Evolutionary conservation across 2,113 vertebrate species (phyloP).

Genomic region (Syngnathoides biaculeatus): DNA sequence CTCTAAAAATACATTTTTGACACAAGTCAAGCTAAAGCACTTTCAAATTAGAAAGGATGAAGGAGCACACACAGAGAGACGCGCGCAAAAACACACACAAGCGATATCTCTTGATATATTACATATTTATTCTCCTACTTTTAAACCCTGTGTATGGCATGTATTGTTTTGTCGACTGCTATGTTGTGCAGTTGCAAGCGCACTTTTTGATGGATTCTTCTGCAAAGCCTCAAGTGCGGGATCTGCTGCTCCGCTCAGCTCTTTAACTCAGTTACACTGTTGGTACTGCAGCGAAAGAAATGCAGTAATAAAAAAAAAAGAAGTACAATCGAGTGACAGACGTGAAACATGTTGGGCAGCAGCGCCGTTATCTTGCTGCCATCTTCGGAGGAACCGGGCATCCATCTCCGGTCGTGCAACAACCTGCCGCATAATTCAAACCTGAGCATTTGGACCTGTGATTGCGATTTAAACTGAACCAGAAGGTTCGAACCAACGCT

Average conservation of each 20-base stretch:
- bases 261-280: constrained; percentile 56
- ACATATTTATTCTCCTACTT: background rate
- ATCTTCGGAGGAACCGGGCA: constrained; percentile 58
- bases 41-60: constrained; percentile 12
- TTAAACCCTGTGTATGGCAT: constrained; percentile 1
- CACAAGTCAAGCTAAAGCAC: constrained; percentile 1
- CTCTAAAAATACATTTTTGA: constrained; percentile 6
- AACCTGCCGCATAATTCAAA: constrained; percentile 73
- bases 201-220: constrained; percentile 44
- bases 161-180: constrained; percentile 40
- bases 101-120: background rate
- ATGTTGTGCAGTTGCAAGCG: constrained; percentile 1
- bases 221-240: constrained; percentile 46
- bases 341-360: constrained; percentile 43
- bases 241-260: constrained; percentile 46
- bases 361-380: constrained; percentile 51
- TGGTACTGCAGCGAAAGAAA: constrained; percentile 61
- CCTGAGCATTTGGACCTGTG: constrained; percentile 67
- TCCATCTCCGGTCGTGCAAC: constrained; percentile 65
- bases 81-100: background rate
- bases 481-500: constrained; percentile 46
- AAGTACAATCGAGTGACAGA: constrained; percentile 38
- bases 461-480: constrained; percentile 68
- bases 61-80: constrained; percentile 8
- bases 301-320: constrained; percentile 31